Conservation (phyloP, 2,888 invertebrate species). For the Melanargia galathea region DNA sequence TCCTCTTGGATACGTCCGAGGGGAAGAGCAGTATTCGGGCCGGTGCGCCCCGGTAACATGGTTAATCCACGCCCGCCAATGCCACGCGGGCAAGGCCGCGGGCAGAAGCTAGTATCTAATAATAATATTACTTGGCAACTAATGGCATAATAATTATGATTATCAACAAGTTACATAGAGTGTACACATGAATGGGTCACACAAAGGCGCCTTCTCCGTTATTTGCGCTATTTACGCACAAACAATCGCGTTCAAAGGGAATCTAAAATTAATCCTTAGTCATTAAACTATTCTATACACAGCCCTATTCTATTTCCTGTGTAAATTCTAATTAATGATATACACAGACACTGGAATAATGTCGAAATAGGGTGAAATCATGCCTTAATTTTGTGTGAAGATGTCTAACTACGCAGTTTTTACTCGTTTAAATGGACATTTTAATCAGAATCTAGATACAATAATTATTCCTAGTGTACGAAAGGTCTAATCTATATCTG, state of each 20-base stretch:
- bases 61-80: too few species aligned
- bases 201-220: conserved; percentile 10
- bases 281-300: conserved; percentile 11
- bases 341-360: background rate
- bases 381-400: too few species aligned
- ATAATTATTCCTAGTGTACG: too few species aligned
- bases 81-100: too few species aligned
- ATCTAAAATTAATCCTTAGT: conserved; percentile 18
- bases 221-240: conserved; percentile 12
- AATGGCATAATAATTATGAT: background rate
- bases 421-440: too few species aligned
- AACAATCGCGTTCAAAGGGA: conserved; percentile 18
- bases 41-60: too few species aligned
- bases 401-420: too few species aligned
- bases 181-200: background rate
- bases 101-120: too few species aligned
- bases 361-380: background rate
- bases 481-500: too few species aligned
- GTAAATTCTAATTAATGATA: background rate
- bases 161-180: background rate
- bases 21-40: too few species aligned
- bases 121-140: conserved; percentile 1
- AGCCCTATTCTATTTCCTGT: background rate
- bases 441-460: too few species aligned
- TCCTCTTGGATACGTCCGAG: too few species aligned